Conservation (phyloP, 1,140 invertebrate genomes). For the Elysia chlorotica region DNA sequence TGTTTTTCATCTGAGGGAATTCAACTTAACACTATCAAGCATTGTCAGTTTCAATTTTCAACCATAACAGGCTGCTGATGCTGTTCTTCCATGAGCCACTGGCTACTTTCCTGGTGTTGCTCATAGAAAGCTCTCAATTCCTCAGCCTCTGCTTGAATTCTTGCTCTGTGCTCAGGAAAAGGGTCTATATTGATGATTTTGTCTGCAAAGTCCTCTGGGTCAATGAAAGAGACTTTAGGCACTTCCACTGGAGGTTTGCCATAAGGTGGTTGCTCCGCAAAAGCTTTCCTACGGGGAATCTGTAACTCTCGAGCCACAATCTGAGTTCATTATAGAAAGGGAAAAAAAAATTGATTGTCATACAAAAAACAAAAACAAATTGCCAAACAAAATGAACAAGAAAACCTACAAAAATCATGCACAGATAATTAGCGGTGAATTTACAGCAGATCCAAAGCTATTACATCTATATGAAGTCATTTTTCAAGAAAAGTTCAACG, state of each 20-base stretch:
- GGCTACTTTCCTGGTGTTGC: background rate
- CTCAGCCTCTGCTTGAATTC: background rate
- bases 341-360: background rate
- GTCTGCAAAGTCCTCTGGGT: slow-evolving; percentile 21
- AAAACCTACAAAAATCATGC: too few relatives aligned
- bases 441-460: too few relatives aligned
- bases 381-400: too few relatives aligned
- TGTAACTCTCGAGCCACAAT: slow-evolving; percentile 10
- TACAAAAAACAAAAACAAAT: too few relatives aligned
- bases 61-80: background rate
- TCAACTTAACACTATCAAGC: too few relatives aligned
- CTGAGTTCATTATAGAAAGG: background rate
- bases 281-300: slow-evolving; percentile 3
- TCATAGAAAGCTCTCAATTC: background rate
- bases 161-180: slow-evolving; percentile 12
- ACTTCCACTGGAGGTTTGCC: slow-evolving; percentile 12
- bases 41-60: too few relatives aligned
- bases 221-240: slow-evolving; percentile 11
- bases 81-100: background rate
- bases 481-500: too few relatives aligned
- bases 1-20: background rate
- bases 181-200: slow-evolving; percentile 21
- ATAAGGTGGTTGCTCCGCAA: slow-evolving; percentile 15
- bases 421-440: too few relatives aligned
- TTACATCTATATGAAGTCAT: too few relatives aligned